phyloP scores from a whole-genome alignment of 2,888 invertebrate species.

The Mythimna impura region DNA sequence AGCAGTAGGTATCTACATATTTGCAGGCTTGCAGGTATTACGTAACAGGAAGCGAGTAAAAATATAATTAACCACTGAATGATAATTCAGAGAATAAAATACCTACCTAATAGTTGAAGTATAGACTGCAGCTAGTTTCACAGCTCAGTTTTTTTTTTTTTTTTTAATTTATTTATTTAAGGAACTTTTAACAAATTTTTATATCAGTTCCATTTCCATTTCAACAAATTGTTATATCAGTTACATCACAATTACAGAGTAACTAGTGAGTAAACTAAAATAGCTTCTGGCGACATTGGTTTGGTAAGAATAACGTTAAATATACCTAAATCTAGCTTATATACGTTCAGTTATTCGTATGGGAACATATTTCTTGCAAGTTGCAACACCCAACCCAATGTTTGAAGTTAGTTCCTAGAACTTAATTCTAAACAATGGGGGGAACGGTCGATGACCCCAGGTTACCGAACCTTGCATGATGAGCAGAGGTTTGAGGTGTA shows the following conservation, averaged over 20 bases:
- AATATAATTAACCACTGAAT: constrained; percentile 11
- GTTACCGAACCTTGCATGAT: constrained; percentile 47
- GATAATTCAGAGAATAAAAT: background rate
- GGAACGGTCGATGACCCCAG: constrained; percentile 51
- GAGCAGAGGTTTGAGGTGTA: constrained; percentile 44
- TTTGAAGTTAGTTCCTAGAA: constrained; percentile 27
- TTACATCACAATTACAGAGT: too few relatives aligned
- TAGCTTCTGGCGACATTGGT: too few relatives aligned
- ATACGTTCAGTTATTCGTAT: constrained; percentile 27
- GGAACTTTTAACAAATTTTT: too few relatives aligned
- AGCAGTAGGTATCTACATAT: background rate
- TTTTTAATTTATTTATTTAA: too few relatives aligned
- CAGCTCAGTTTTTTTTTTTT: constrained; percentile 37
- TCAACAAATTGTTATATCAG: too few relatives aligned
- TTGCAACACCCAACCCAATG: constrained; percentile 21
- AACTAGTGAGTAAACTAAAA: too few relatives aligned
- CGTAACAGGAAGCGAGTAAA: constrained; percentile 2
- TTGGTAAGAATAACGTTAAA: too few relatives aligned
- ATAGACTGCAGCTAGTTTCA: background rate
- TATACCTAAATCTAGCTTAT: too few relatives aligned
- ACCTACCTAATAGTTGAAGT: background rate
- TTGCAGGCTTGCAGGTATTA: background rate
- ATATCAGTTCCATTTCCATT: too few relatives aligned
- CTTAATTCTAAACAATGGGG: constrained; percentile 48
- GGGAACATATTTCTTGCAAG: constrained; percentile 51